Evolutionary conservation across 2,797 vertebrate species (phyloP).

Genomic region (Fistularia commersonii): DNA sequence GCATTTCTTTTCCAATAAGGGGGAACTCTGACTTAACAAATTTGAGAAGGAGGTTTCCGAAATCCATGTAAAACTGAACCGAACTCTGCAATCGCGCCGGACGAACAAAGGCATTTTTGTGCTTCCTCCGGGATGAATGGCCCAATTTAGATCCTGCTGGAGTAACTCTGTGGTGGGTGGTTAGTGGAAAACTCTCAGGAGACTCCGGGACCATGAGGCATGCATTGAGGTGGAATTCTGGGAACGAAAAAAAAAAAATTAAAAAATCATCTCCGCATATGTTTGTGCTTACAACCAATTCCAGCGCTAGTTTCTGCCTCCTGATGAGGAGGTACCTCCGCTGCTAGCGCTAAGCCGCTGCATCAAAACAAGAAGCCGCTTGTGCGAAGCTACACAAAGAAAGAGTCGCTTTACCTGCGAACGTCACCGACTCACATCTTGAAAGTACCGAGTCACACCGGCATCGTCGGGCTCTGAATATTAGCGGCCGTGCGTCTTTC

Average conservation of each 20-base stretch:
- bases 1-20: conserved; percentile 39
- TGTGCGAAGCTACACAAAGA: conserved; percentile 10
- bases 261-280: conserved; percentile 41
- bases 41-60: conserved; percentile 33
- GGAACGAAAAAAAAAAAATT: conserved; percentile 25
- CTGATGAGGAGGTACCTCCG: too few species aligned
- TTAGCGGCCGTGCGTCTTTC: too few species aligned
- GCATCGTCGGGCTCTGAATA: too few species aligned
- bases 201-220: conserved; percentile 68
- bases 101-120: conserved; percentile 71
- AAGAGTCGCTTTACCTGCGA: conserved; percentile 26
- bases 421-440: too few species aligned
- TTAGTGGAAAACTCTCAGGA: conserved; percentile 69
- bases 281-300: conserved; percentile 67
- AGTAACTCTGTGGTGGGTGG: conserved; percentile 54
- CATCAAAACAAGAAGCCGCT: conserved; percentile 21
- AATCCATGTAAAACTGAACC: conserved; percentile 35
- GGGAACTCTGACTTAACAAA: conserved; percentile 35
- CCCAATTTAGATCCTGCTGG: conserved; percentile 60
- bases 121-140: conserved; percentile 71
- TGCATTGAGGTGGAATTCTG: conserved; percentile 68
- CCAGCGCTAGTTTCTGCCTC: conserved; percentile 14
- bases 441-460: too few species aligned
- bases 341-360: conserved; percentile 2
- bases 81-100: conserved; percentile 45